phyloP scores from a whole-genome alignment of 2,113 vertebrate species.

The Oncorhynchus masou region DNA sequence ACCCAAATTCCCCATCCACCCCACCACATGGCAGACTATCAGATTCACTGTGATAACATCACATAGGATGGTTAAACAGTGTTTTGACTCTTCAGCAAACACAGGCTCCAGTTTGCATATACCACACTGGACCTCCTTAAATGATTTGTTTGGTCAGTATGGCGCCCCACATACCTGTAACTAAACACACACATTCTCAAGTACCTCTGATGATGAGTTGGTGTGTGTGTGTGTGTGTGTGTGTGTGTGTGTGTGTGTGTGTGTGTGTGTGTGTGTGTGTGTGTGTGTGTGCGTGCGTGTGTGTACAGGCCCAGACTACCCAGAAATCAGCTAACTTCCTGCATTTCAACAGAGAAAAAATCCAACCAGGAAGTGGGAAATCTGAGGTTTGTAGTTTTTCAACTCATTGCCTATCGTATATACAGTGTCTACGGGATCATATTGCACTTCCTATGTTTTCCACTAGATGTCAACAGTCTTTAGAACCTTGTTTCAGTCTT shows the following conservation, averaged over 20 bases:
- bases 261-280: not conserved
- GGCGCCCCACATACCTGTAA: conserved; percentile 31
- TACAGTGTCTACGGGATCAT: too few relatives aligned
- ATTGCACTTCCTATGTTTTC: too few relatives aligned
- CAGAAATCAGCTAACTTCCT: too few relatives aligned
- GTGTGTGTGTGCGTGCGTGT: not conserved
- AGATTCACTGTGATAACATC: conserved; percentile 58
- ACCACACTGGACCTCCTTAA: conserved; percentile 29
- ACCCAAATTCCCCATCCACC: conserved; percentile 17
- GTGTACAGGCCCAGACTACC: not conserved
- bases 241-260: not conserved
- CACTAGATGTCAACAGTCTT: too few relatives aligned
- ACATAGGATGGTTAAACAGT: conserved; percentile 22
- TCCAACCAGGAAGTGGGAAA: too few relatives aligned
- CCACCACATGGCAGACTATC: conserved; percentile 33
- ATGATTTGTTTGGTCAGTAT: conserved; percentile 57
- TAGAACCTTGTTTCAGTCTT: too few relatives aligned
- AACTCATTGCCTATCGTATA: too few relatives aligned
- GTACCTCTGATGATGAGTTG: conserved; percentile 8
- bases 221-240: not conserved
- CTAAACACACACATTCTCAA: conserved; percentile 23
- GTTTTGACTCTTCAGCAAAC: conserved; percentile 56
- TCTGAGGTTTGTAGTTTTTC: too few relatives aligned
- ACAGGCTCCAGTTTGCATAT: conserved; percentile 57
- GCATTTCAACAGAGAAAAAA: too few relatives aligned